Conservation (phyloP, 2,113 vertebrate species). For the Trichomycterus rosablanca region DNA sequence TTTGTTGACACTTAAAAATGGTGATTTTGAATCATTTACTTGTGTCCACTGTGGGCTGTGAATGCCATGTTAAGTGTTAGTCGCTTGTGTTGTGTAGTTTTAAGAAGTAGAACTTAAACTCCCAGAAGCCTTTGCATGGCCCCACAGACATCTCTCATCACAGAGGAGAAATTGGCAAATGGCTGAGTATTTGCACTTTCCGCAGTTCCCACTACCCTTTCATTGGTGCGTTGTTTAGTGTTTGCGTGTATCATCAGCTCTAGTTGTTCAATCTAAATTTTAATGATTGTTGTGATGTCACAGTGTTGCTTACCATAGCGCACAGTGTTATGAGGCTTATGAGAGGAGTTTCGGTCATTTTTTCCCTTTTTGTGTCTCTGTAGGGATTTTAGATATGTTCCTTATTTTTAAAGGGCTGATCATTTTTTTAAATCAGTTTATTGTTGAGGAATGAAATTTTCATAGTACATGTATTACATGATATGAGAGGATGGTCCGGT, state of each 20-base stretch:
- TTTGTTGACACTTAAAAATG: slow-evolving; percentile 65
- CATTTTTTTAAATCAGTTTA: slow-evolving; percentile 44
- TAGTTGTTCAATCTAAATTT: slow-evolving; percentile 42
- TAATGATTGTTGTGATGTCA: slow-evolving; percentile 62
- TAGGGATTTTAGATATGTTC: slow-evolving; percentile 74
- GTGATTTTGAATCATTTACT: slow-evolving; percentile 72
- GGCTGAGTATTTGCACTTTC: slow-evolving; percentile 81
- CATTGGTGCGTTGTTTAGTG: slow-evolving; percentile 71
- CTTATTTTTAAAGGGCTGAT: slow-evolving; percentile 78
- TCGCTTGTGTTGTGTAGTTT: slow-evolving; percentile 6
- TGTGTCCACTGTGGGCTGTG: slow-evolving; percentile 71
- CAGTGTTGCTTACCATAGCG: slow-evolving; percentile 74
- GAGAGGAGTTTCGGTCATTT: slow-evolving; percentile 81
- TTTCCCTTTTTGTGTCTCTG: slow-evolving; percentile 75
- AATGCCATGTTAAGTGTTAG: slow-evolving; percentile 29
- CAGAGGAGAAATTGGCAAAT: slow-evolving; percentile 64
- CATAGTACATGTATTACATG: slow-evolving; percentile 30
- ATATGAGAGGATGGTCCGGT: slow-evolving; percentile 30
- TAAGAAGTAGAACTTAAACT: slow-evolving; percentile 5
- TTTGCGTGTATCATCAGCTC: slow-evolving; percentile 17
- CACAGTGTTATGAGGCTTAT: slow-evolving; percentile 66
- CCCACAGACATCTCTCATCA: slow-evolving; percentile 36
- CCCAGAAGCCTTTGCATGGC: slow-evolving; percentile 19
- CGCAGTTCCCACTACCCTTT: slow-evolving; percentile 68
- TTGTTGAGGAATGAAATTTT: slow-evolving; percentile 17